phyloP scores from a whole-genome alignment of 2,888 invertebrate genomes.

The Machimus rusticus region DNA sequence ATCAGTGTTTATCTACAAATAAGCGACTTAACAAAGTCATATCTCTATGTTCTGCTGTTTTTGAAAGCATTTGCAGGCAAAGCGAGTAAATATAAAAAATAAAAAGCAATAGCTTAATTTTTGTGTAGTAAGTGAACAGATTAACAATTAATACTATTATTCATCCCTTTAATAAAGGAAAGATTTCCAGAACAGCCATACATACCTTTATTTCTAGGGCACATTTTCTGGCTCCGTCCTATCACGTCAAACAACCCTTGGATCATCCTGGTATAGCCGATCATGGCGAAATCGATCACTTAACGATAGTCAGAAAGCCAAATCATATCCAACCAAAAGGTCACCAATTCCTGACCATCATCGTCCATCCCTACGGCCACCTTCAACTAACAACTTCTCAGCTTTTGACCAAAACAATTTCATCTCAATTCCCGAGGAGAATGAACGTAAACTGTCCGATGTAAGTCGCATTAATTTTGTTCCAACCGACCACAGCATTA shows the following conservation, averaged over 20 bases:
- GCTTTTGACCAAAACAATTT: not conserved
- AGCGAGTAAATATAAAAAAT: not conserved
- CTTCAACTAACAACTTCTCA: not conserved
- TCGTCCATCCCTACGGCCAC: not conserved
- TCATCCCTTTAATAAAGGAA: not conserved
- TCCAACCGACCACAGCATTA: not conserved
- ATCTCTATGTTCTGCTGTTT: not conserved
- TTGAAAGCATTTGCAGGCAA: not conserved
- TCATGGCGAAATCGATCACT: not conserved
- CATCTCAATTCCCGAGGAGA: not conserved
- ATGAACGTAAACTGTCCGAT: not conserved
- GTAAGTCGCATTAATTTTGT: not conserved
- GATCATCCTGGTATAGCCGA: conserved; percentile 17
- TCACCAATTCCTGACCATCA: not conserved
- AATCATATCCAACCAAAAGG: not conserved
- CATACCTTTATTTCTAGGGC: not conserved
- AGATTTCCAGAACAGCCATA: not conserved
- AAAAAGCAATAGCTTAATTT: not conserved
- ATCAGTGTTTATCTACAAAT: not conserved
- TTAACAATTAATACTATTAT: not conserved
- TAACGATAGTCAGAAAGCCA: not conserved
- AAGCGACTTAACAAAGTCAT: not conserved
- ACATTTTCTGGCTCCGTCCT: not conserved
- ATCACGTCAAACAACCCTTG: not conserved
- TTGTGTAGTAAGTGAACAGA: not conserved